Base-by-base conservation (phyloP, 1,140 invertebrate genomes). In the Kradibia gibbosae region DNA sequence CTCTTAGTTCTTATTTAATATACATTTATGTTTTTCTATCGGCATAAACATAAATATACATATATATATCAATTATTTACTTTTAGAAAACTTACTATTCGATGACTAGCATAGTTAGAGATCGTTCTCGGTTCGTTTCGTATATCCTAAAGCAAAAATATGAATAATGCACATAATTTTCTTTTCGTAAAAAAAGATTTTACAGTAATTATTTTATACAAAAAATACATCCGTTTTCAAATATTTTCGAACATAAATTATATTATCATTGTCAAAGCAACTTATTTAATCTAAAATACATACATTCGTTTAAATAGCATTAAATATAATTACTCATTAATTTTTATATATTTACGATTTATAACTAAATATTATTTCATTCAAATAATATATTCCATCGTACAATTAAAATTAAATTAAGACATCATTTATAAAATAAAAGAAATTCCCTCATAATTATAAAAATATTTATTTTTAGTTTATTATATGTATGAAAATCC, bases 91-190 rank as follows among this genome's bases (percentile, higher is more conserved):
- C 72, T 57, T 80, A 36, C 20, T 55, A 80, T 79, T 62, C 71
- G 31, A 82, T 71, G 83, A 84, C 82, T 82, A 85, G 83, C 81
- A 81, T 78, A 45, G 72, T 83, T 84, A 53, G 67, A 82, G n/a
- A 60, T 53, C 73, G 79, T 60, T 71, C 45, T 45, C 70, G 20
- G 36, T 60, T 78, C 77, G 55, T 48, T 36, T 45, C 31, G 15
- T 25, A 70, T 45, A 42, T 13, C n/a, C 15, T 42, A 15, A 13
- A 70, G 45, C 11, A 45, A 70, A 45, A n/a, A n/a, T n/a, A n/a
- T n/a, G n/a, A n/a, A n/a, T n/a, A n/a, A n/a, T n/a, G n/a, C n/a
- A n/a, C n/a, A n/a, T n/a, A n/a, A n/a, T n/a, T n/a, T n/a, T n/a
- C n/a, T n/a, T n/a, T n/a, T n/a, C n/a, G n/a, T n/a, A n/a, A n/a